Conservation (phyloP, 2,888 invertebrate genomes). For the Xestia sexstrigata region DNA sequence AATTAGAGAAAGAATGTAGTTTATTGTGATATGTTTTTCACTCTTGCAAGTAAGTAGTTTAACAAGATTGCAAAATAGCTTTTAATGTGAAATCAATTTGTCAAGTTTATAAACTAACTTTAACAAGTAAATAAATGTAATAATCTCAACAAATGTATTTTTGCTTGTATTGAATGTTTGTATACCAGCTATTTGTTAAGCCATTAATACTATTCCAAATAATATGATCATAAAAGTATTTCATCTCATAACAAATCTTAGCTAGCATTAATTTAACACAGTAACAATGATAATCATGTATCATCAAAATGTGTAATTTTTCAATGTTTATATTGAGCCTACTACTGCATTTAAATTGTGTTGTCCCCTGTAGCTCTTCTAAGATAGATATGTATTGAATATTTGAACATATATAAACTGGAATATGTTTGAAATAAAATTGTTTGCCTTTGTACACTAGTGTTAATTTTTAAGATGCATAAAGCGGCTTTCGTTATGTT, state of each 20-base stretch:
- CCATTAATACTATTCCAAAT: constrained; percentile 37
- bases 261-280: constrained; percentile 19
- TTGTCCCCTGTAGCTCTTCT: constrained; percentile 39
- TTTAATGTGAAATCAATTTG: constrained; percentile 45
- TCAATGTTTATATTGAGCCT: constrained; percentile 32
- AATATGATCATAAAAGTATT: constrained; percentile 21
- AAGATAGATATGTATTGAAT: background rate
- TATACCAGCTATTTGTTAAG: constrained; percentile 26
- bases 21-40: constrained; percentile 56
- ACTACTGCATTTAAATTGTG: constrained; percentile 57
- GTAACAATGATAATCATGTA: constrained; percentile 24
- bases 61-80: constrained; percentile 50
- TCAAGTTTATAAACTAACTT: constrained; percentile 34
- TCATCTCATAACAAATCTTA: constrained; percentile 24
- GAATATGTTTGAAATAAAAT: constrained; percentile 20
- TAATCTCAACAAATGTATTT: constrained; percentile 43
- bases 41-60: constrained; percentile 45
- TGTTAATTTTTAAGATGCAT: constrained; percentile 21
- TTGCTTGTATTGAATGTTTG: constrained; percentile 7
- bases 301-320: constrained; percentile 37
- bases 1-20: constrained; percentile 36
- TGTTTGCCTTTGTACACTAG: constrained; percentile 5
- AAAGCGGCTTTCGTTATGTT: constrained; percentile 4
- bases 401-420: constrained; percentile 4
- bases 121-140: constrained; percentile 45